Base-by-base conservation (phyloP, 2,113 vertebrate genomes). In the Cebidichthys violaceus region DNA sequence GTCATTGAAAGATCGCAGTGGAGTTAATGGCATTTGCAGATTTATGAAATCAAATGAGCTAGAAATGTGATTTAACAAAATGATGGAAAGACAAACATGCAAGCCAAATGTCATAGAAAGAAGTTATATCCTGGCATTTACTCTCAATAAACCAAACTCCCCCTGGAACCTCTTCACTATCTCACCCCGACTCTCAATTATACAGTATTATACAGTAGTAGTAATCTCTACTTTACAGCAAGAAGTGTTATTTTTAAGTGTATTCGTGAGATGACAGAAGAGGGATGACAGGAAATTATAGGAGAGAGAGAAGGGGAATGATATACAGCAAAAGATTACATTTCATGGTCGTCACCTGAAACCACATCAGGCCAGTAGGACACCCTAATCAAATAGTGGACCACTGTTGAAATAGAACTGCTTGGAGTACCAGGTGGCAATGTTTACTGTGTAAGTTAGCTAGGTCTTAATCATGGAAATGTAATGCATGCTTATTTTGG, bases 21-120 rank as follows among this genome's bases (percentile, higher is more conserved):
- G 6, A 4, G 31, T 27, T 65, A 74, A 65, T 35, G 29, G 29
- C 18, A 64, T 73, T 54, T 6, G 10, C 70, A 64, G 61, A 81
- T 64, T n/a, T 43, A 37, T 22, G 20, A 76, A 65, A 66, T 43
- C n/a, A 20, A 57, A 66, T 8, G 18, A 50, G 24, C 33, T 8
- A 29, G 43, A 66, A 59, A n/a, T 29, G n/a, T 11, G 27, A 67
- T 41, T 18, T 13, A n/a, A 35, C 14, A 18, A 61, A 70, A 70
- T 37, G 17, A 39, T 52, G 54, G 29, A 33, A 47, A 50, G 29
- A 47, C 20, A 45, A 43, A 61, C 8, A 70, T n/a, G 27, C 33
- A 31, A 47, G 10, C 27, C 37, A 68, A 37, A 33, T 50, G 4
- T 47, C 29, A 45, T 14, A 45, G 6, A 47, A 54, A 64, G 10